Conservation (phyloP, 2,888 invertebrate species). For the Drosophila longiperda region DNA sequence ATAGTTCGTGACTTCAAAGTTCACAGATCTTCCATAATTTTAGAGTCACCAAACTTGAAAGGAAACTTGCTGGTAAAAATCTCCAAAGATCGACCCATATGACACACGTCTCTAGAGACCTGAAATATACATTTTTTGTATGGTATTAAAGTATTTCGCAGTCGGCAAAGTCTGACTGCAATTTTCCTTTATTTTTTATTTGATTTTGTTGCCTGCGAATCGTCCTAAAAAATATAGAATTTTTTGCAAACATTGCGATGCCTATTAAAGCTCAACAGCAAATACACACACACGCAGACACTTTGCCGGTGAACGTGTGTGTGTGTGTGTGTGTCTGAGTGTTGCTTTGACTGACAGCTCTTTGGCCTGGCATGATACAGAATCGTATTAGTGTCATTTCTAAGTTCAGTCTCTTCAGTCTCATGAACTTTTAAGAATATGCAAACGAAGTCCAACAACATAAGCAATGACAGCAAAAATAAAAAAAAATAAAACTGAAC, state of each 20-base stretch:
- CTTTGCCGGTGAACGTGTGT: not conserved
- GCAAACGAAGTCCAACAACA: constrained; percentile 43
- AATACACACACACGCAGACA: constrained; percentile 8
- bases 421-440: constrained; percentile 63
- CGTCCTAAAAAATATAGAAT: constrained; percentile 1
- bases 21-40: no score
- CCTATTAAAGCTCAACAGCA: constrained; percentile 37
- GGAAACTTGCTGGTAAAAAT: no score
- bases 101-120: no score
- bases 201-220: not conserved
- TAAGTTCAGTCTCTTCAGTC: constrained; percentile 56
- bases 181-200: not conserved
- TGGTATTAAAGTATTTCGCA: no score
- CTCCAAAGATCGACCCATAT: no score
- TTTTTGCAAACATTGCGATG: constrained; percentile 14
- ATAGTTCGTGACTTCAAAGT: no score
- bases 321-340: constrained; percentile 20
- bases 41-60: no score
- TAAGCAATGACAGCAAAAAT: constrained; percentile 25
- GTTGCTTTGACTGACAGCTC: constrained; percentile 63
- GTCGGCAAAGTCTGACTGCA: no score
- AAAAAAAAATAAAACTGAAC: constrained; percentile 7
- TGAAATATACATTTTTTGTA: no score
- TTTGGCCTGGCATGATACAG: constrained; percentile 53
- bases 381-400: constrained; percentile 72